phyloP scores from a whole-genome alignment of 2,888 invertebrate species.

The Cataglyphis albicans region DNA sequence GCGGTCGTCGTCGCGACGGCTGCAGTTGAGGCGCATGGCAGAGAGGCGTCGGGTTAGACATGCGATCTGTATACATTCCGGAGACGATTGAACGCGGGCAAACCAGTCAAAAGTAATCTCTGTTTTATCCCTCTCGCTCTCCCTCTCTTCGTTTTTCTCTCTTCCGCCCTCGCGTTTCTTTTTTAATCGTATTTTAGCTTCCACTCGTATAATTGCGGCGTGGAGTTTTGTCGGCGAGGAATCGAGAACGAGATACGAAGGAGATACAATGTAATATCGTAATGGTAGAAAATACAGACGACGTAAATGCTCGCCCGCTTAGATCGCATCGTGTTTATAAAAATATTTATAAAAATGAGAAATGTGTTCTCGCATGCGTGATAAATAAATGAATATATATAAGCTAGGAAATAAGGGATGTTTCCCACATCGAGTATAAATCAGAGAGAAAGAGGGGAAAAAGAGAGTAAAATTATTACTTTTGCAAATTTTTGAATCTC shows the following conservation, averaged over 20 bases:
- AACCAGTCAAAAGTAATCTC: constrained; percentile 73
- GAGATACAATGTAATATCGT: constrained; percentile 45
- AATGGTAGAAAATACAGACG: constrained; percentile 63
- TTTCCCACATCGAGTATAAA: neutral
- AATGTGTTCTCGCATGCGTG: neutral
- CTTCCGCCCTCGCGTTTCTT: constrained; percentile 1
- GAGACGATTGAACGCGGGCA: constrained; percentile 71
- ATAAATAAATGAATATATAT: neutral
- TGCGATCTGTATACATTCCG: constrained; percentile 54
- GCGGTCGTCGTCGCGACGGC: constrained; percentile 29
- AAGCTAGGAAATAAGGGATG: neutral
- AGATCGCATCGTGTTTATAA: neutral
- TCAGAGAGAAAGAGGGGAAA: neutral
- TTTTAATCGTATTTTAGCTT: constrained; percentile 35
- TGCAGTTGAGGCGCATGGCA: constrained; percentile 5
- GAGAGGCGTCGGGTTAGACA: constrained; percentile 13
- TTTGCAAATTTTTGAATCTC: neutral
- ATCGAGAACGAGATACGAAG: constrained; percentile 1
- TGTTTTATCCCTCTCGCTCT: constrained; percentile 51
- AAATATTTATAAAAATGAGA: neutral
- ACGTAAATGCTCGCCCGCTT: constrained; percentile 11
- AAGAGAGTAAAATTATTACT: neutral
- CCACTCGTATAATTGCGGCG: constrained; percentile 54
- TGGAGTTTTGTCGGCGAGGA: constrained; percentile 30
- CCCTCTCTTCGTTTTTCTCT: neutral